Base-by-base conservation (phyloP, 2,888 invertebrate species). In the Melitaea athalia region DNA sequence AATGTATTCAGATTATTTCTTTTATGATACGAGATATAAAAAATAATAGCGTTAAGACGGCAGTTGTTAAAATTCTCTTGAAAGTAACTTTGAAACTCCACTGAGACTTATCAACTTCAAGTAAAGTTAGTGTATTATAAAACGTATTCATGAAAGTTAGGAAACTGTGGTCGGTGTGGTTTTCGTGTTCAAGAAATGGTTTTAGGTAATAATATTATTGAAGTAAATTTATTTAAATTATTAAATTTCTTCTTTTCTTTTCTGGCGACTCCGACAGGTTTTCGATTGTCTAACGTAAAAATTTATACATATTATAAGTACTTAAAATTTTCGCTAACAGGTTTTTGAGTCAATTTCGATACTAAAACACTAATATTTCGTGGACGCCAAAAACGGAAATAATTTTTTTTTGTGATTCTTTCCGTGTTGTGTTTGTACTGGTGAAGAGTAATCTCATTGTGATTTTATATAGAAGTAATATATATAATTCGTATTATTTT, bases 91-190 rank as follows among this genome's bases (percentile, higher is more conserved):
- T 3, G n/a, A 55, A 55, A 66, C 59, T 43, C 24, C 7, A 5
- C 24, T 53, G 33, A 65, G 60, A 65, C 52, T 65, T 53, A 65
- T 65, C 42, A 33, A 65, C 52, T 60, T 65, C 43, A 31, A 14
- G 31, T n/a, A 31, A 33, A 60, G 60, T 43, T 42, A 42, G 43
- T 12, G 65, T 52, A 52, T 52, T 64, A 52, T 65, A 43, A 65
- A 60, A 50, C 52, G 52, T 53, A 60, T 65, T 65, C 59, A 60
- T 60, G 52, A 53, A 65, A 65, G 65, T 65, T 65, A 14, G 31
- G 59, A 52, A 52, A 43, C 65, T 65, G 65, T 33, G 65, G 65
- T 59, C 45, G 33, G 12, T 60, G 59, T 65, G 49, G 65, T 65
- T 50, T 59, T 14, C 52, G 11, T 4, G 11, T 59, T 42, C 14